Conservation (phyloP, 2,888 invertebrate genomes). For the Argyresthia goedartella region DNA sequence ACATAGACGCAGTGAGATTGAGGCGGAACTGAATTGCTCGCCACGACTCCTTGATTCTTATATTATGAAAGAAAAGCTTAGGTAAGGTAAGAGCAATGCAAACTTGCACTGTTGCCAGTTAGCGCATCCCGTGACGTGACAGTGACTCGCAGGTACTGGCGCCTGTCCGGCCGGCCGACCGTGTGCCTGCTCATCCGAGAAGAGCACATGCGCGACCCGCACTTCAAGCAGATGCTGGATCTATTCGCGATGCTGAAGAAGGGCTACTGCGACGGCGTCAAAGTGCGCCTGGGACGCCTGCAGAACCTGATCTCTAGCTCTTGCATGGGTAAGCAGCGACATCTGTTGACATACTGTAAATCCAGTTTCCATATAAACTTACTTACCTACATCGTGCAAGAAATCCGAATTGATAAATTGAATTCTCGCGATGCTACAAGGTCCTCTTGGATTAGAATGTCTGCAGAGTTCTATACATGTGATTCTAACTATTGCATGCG, state of each 20-base stretch:
- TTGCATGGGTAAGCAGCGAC: conserved; percentile 80
- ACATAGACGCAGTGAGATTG: too few species aligned
- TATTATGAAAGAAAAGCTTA: too few species aligned
- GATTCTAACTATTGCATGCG: not conserved
- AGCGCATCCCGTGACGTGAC: too few species aligned
- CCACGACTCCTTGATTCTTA: too few species aligned
- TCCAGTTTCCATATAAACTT: not conserved
- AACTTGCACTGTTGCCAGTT: too few species aligned
- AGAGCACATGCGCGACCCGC: conserved; percentile 96
- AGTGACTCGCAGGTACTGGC: conserved; percentile 88
- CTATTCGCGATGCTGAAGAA: conserved; percentile 97
- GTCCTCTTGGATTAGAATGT: not conserved
- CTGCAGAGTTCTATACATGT: not conserved
- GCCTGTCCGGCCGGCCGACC: conserved; percentile 96
- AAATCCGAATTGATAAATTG: too few species aligned
- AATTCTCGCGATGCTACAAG: not conserved
- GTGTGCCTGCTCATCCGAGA: conserved; percentile 95
- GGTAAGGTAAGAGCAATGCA: too few species aligned
- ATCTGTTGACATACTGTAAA: too few species aligned
- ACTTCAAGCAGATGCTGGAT: conserved; percentile 96
- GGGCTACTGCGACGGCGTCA: conserved; percentile 95
- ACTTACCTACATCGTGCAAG: too few species aligned
- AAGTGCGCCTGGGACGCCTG: conserved; percentile 92
- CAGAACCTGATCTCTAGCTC: conserved; percentile 99
- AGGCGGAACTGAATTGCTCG: too few species aligned